Evolutionary conservation across 2,888 invertebrate genomes (phyloP), one percentile per base, ranked within the genome.

Genomic region (Ornithoptera priamus): DNA sequence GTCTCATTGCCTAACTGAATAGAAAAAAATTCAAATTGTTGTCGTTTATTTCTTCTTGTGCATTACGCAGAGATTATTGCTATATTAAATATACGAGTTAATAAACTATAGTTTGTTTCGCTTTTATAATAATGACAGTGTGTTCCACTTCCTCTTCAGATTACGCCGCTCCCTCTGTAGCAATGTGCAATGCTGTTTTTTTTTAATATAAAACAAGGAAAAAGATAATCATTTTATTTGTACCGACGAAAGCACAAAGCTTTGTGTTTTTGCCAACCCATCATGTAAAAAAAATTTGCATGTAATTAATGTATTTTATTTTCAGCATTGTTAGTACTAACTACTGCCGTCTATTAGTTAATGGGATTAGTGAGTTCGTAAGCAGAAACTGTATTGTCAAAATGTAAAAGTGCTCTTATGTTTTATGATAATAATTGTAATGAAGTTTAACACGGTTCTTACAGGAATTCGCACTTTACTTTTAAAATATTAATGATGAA

Each of bases 181-280:
- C 36, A 65, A 58, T 42, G 56, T 66, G 24, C 50, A 50, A 59
- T 62, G 39, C 36, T 22, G 46, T 61, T 61, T 42, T 42, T 39
- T 42, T 39, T 30, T 62, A 57, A 57, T 62, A 36, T 46, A 53
- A 62, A 70, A 50, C 46, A 66, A 24, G 59, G 46, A 62, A 46
- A 62, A 30, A 58, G 46, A 62, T 69, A 62, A 70, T 70, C 58
- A 59, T 70, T 66, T 63, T 59, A 66, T 70, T 66, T 39, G 58
- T 50, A 70, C 50, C 36, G 62, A 65, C 60, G 56, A 69, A 30
- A 66, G 58, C 65, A 62, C 62, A 66, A 70, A 66, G 69, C 69
- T 70, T 70, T 70, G 69, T 58, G 58, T 66, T 59, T 50, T 36
- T 46, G 30, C 24, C 58, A 62, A 66, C 69, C 24, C 53, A 58